A percentile compares a stretch with the other conserved stretches of the same genome.
Evolutionary conservation across 2,797 vertebrate genomes (phyloP).

Genomic region (Sandelia bainsii): DNA sequence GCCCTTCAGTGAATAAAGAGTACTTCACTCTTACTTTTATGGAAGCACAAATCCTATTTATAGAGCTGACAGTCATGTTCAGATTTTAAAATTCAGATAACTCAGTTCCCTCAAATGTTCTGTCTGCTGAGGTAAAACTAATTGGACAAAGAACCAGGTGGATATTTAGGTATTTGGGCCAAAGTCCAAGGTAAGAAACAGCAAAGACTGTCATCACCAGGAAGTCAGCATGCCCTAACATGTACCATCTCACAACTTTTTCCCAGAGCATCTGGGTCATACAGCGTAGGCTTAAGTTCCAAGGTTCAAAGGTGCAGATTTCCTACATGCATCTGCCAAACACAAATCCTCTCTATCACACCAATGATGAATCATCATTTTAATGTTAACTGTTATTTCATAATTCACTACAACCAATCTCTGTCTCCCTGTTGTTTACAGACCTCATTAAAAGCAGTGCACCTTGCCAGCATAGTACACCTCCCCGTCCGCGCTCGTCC

Average conservation of each 20-base stretch:
- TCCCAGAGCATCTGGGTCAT: conserved; percentile 82
- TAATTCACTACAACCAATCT: conserved; percentile 54
- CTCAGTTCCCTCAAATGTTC: conserved; percentile 18
- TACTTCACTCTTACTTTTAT: conserved; percentile 44
- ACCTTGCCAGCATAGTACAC: conserved; percentile 82
- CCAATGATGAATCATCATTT: neutral
- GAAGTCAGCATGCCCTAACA: conserved; percentile 78
- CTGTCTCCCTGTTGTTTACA: conserved; percentile 75
- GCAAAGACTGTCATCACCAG: conserved; percentile 71
- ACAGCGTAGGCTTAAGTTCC: conserved; percentile 73
- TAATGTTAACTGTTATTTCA: neutral
- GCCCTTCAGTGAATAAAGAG: conserved; percentile 43
- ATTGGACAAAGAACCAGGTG: conserved; percentile 72
- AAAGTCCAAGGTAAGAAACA: conserved; percentile 72
- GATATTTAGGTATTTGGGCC: conserved; percentile 78
- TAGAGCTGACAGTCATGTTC: conserved; percentile 48
- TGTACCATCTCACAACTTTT: conserved; percentile 74
- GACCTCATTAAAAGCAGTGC: conserved; percentile 85
- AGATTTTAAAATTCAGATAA: conserved; percentile 34
- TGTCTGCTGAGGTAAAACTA: conserved; percentile 41
- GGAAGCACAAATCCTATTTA: conserved; percentile 57
- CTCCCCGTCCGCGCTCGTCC: conserved; percentile 61
- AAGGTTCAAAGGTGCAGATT: conserved; percentile 74
- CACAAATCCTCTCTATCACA: conserved; percentile 30
- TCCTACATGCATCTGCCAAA: conserved; percentile 28